Evolutionary conservation across 92 coral and sea anemone genomes (phyloP).

Genomic region (Heteractis magnifica): DNA sequence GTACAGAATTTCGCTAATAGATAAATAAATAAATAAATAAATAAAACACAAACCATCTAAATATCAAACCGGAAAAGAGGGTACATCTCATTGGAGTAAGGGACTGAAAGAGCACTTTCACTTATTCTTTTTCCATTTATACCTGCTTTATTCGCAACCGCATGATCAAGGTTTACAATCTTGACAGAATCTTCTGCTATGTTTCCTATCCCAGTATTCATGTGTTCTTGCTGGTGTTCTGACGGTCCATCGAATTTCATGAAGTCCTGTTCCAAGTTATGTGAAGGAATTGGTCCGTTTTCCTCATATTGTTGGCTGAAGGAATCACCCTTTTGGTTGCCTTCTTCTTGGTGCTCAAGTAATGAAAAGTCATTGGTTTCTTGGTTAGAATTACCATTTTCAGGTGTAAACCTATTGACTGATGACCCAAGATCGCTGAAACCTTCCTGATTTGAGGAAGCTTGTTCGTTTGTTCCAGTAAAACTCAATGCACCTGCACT

Average conservation of each 20-base stretch:
- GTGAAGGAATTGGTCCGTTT: background rate
- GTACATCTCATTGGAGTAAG: too few relatives aligned
- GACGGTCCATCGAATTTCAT: background rate
- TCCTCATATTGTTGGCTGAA: background rate
- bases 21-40: background rate
- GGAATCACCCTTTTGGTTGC: background rate
- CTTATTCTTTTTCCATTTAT: too few relatives aligned
- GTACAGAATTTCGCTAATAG: slow-evolving; percentile 65
- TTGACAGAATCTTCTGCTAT: slow-evolving; percentile 3
- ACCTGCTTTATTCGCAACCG: slow-evolving; percentile 4
- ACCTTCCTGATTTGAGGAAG: background rate
- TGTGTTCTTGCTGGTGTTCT: background rate
- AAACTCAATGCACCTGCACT: slow-evolving; percentile 30
- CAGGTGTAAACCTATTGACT: background rate
- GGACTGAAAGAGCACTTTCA: too few relatives aligned
- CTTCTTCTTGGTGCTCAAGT: slow-evolving; percentile 7
- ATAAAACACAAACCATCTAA: too few relatives aligned
- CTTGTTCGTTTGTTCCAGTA: slow-evolving; percentile 14
- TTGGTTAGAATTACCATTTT: background rate
- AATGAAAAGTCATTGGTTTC: background rate
- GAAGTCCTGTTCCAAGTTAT: background rate
- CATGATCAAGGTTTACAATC: background rate
- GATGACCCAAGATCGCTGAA: background rate
- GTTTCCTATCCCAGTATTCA: background rate
- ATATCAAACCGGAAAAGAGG: too few relatives aligned